Evolutionary conservation across 2,113 vertebrate species (phyloP).

Genomic region (Petaurus breviceps): DNA sequence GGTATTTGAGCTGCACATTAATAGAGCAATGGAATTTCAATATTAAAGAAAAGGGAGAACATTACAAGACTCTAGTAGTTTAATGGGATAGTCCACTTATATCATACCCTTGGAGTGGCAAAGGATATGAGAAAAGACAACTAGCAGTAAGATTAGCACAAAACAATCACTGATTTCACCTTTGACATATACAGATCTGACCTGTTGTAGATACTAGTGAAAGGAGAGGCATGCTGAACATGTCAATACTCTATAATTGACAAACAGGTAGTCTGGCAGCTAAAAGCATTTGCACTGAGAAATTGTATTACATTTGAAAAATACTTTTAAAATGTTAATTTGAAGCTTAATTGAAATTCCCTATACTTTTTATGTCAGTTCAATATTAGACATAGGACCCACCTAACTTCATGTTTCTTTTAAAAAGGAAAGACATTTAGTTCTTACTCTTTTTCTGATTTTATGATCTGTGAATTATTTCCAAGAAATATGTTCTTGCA

Average conservation of each 20-base stretch:
- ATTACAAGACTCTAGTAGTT: not conserved
- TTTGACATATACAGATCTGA: not conserved
- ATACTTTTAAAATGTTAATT: slow-evolving; percentile 77
- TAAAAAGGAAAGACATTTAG: slow-evolving; percentile 58
- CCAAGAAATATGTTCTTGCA: not conserved
- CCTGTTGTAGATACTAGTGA: slow-evolving; percentile 12
- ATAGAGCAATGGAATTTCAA: not conserved
- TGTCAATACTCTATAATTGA: slow-evolving; percentile 67
- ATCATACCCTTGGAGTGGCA: not conserved
- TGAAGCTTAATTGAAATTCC: slow-evolving; percentile 76
- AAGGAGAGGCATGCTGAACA: slow-evolving; percentile 73
- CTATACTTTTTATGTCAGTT: slow-evolving; percentile 57
- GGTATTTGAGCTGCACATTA: not conserved
- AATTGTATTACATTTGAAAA: slow-evolving; percentile 79
- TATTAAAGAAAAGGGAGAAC: not conserved
- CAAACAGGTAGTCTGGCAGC: slow-evolving; percentile 75
- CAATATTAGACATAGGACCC: slow-evolving; percentile 50
- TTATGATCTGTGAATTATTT: not conserved
- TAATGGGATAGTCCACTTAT: not conserved
- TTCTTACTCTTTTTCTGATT: slow-evolving; percentile 19
- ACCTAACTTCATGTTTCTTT: slow-evolving; percentile 64
- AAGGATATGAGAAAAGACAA: not conserved
- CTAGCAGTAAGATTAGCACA: not conserved
- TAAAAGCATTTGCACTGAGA: slow-evolving; percentile 83
- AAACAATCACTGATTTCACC: not conserved